Evolutionary conservation across 2,888 invertebrate species (phyloP).

Genomic region (Blastobasis lacticolella): DNA sequence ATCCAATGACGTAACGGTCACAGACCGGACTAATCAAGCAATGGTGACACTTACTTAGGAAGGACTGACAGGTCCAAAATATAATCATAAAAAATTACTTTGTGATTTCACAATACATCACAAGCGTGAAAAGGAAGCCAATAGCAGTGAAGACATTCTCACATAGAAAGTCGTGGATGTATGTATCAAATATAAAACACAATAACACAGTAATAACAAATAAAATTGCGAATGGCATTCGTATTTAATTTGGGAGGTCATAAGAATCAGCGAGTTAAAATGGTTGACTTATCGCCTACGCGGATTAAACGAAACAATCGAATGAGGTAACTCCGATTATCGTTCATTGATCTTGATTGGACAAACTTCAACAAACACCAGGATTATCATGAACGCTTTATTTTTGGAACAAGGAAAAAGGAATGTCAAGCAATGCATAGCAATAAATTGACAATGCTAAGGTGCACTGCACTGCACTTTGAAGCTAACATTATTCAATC

Average conservation of each 20-base stretch:
- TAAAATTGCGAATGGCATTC: slow-evolving; percentile 37
- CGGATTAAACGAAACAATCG: slow-evolving; percentile 1
- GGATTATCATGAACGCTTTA: too few species aligned
- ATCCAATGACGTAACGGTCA: slow-evolving; percentile 49
- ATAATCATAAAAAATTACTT: too few species aligned
- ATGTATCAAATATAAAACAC: neutral
- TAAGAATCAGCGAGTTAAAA: slow-evolving; percentile 18
- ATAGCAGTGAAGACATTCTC: too few species aligned
- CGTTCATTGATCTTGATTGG: too few species aligned
- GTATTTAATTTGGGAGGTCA: slow-evolving; percentile 39
- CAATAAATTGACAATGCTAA: neutral
- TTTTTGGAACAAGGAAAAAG: neutral
- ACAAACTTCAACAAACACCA: too few species aligned
- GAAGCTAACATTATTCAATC: neutral
- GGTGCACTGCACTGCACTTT: neutral
- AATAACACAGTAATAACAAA: slow-evolving; percentile 25
- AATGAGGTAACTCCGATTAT: neutral
- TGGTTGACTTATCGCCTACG: slow-evolving; percentile 10
- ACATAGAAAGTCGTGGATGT: too few species aligned
- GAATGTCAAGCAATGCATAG: neutral
- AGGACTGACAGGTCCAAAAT: too few species aligned
- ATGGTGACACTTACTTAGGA: too few species aligned
- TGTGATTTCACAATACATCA: too few species aligned
- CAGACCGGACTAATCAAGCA: slow-evolving; percentile 5
- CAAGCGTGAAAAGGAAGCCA: too few species aligned